Evolutionary conservation across 1,140 invertebrate species (phyloP), one percentile per base, ranked within the genome.

Genomic region (Meloidogyne hapla): DNA sequence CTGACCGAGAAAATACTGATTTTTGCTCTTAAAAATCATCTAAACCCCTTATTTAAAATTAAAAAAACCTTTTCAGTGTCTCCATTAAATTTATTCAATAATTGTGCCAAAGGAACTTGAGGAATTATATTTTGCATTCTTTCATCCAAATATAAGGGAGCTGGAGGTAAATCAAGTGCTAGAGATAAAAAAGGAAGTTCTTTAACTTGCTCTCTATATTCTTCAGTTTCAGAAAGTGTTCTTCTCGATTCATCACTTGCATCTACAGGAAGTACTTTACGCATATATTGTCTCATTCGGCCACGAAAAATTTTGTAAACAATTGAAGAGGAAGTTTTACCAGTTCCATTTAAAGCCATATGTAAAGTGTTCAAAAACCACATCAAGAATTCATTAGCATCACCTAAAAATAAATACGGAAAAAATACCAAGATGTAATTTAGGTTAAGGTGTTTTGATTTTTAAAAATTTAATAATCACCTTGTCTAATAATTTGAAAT

Each of bases 401-500:
- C 96, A 84, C 95, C 93, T 94, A 84, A 84, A 84, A 82, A 78
- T 12, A 13, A 21, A 12, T 25, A 56, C n/a, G n/a, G n/a, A n/a
- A n/a, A n/a, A n/a, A n/a, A n/a, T n/a, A n/a, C n/a, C n/a, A n/a
- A n/a, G n/a, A n/a, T n/a, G n/a, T n/a, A n/a, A n/a, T n/a, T n/a
- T n/a, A n/a, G n/a, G n/a, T n/a, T n/a, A n/a, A n/a, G n/a, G n/a
- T n/a, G n/a, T n/a, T n/a, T 69, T 21, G 25, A 45, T 18, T 62
- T 56, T 33, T 33, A 21, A 62, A 13, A 71, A 61, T 26, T 40
- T 28, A 21, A 25, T 15, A 26, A 62, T 28, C 40, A 82, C 84
- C 85, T 91, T 99, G 97, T 87, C 96, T 92, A 2, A 95, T 99
- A 87, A 99, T 97, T 87, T 99, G 96, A 88, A 98, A 99, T 82